phyloP scores from a whole-genome alignment of 2,888 invertebrate genomes.

The Cyaniris semiargus region DNA sequence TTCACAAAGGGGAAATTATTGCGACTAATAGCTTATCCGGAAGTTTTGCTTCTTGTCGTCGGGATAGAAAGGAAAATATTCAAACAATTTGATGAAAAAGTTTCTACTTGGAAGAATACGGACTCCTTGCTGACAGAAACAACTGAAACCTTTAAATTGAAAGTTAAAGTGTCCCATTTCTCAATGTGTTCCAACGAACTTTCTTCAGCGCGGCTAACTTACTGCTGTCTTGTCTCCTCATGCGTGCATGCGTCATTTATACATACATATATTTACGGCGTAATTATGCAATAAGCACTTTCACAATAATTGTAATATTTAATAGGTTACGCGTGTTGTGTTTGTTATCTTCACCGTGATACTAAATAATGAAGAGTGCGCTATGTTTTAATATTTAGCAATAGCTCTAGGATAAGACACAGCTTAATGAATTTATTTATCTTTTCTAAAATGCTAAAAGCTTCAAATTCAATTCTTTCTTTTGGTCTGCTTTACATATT shows the following conservation, averaged over 20 bases:
- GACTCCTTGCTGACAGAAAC: too few species aligned
- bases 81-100: not conserved
- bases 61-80: not conserved
- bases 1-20: not conserved
- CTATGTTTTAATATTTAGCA: not conserved
- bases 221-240: not conserved
- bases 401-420: not conserved
- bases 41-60: not conserved
- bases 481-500: too few species aligned
- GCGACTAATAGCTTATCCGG: not conserved
- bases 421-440: too few species aligned
- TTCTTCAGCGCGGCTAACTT: not conserved
- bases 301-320: conserved; percentile 27
- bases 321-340: conserved; percentile 13
- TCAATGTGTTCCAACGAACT: too few species aligned
- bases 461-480: too few species aligned
- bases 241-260: conserved; percentile 18
- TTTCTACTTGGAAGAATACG: not conserved
- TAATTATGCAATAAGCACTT: conserved; percentile 29
- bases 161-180: too few species aligned
- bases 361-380: not conserved
- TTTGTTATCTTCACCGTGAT: not conserved
- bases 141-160: too few species aligned
- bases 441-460: too few species aligned
- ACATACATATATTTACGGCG: conserved; percentile 1